Base-by-base conservation (phyloP, 92 coral and sea anemone genomes). In the Anthopleura xanthogrammica region DNA sequence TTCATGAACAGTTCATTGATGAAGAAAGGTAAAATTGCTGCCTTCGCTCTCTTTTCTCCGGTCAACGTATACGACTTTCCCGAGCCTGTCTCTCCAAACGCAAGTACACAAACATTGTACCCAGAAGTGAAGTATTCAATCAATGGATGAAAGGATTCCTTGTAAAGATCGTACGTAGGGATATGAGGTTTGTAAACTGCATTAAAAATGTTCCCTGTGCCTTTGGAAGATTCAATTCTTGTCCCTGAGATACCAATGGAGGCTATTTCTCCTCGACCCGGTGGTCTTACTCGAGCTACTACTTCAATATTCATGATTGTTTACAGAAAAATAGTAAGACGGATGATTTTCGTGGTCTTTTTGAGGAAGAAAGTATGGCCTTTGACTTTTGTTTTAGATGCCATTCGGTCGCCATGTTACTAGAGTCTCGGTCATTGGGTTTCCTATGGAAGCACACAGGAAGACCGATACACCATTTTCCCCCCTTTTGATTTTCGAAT, bases 41-140 rank as follows among this genome's bases (percentile, higher is more conserved):
- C 95, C 83, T 93, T 93, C 10, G 93, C 82, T 4, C 85, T 87
- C 72, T 91, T 93, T 86, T 93, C 98, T 14, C 95, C 98, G 14
- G 95, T 95, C 86, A 93, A 74, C 24, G 92, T 89, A 86, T 85
- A 87, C 60, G 98, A 91, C 85, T 92, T 93, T 17, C 98, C 98
- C 2, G 98, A 91, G 4, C 92, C 94, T 11, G 94, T 91, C 79
- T 91, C 95, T 1, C 98, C 95, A 60, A 92, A 85, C 46, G 87
- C 93, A 4, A 91, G 76, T 60, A 89, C 86, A 72, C 98, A 91
- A 19, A 89, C 95, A 71, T 93, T 93, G 86, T 93, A 93, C 4
- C 98, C 98, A 29, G 95, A 86, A 39, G 89, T 52, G 66, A 93
- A 90, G 17, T 82, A 86, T 36, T 93, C 95, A 17, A 91, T 90